Evolutionary conservation across 2,113 vertebrate species (phyloP), one percentile per base, ranked within the genome.

Genomic region (Oostethus manadensis): DNA sequence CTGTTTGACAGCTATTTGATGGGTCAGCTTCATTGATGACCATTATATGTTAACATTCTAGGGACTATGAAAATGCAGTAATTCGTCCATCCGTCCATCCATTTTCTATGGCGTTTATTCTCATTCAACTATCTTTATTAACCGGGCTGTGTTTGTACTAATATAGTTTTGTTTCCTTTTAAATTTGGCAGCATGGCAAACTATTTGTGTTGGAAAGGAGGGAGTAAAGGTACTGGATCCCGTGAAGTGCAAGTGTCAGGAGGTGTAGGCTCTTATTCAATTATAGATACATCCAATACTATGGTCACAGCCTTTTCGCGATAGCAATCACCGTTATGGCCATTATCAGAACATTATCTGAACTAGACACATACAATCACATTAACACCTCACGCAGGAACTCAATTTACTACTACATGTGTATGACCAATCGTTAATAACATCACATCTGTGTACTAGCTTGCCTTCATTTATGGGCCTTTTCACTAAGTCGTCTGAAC

Each of bases 351-450:
- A 43, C 0, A 43, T 33, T 51, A 62, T 66, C 26, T 58, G 10
- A 54, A 42, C 49, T 38, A 29, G n/a, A 65, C 49, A 26, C 67
- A 56, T 68, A 61, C 60, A 71, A 53, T 48, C 53, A 62, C 62
- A 56, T 68, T 35, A 47, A 70, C 59, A 68, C 51, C 54, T 62
- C 66, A 56, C 44, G 63, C 29, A 7, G 29, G 29, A 33, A 33
- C 29, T 33, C 29, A 33, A 33, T 7, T 7, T 4, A 33, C 5
- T 60, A 75, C 82, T 76, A 91, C 89, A 88, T 85, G 87, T 88
- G 80, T 33, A 49, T 50, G 18, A 53, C 80, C 84, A 89, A 86
- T 85, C 89, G 88, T 78, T 82, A 54, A 45, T 83, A 87, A 87
- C 88, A 86, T 88, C 83, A 51, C 50, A 11, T 83, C 70, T 68